Base-by-base conservation (phyloP, 2,888 invertebrate species). In the Ferrisia virgata region DNA sequence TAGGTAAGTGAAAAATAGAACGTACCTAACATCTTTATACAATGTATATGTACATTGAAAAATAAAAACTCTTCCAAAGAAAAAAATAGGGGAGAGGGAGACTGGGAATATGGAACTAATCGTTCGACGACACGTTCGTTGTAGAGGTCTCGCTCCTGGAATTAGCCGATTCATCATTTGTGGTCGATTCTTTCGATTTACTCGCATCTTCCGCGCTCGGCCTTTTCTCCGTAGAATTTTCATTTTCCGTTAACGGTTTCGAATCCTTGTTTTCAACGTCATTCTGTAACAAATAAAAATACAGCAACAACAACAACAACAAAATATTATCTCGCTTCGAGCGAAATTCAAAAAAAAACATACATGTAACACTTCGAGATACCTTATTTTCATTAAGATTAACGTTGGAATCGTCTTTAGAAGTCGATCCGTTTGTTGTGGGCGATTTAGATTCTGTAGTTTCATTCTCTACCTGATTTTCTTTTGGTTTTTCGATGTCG, bases 1-100 rank as follows among this genome's bases (percentile, higher is more conserved):
- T 64, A 64, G 64, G 64, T 64, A 64, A 64, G 64, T 64, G 64
- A 64, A 64, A 53, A 64, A 64, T 64, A 9, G 28, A 64, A 28
- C 64, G 64, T 64, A 64, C 64, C 64, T 64, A 64, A 64, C 28
- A 64, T 64, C 64, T 64, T 64, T 64, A 64, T 64, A 64, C 64
- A 64, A 64, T 64, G 64, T 64, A 64, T 64, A 64, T 64, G 64
- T 64, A 64, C 64, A 64, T 64, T 64, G 64, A 64, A 64, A 64
- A 64, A 64, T 64, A 64, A 64, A 64, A 64, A 64, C 28, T 64
- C 64, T 64, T 64, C 28, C 64, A 15, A 64, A 31, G 64, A 64
- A 64, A 64, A 64, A 64, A 64, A 39, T 8, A 13, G 64, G 64
- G 9, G 64, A 64, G 13, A 64, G 28, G 28, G 64, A 31, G 15